A percentile compares a stretch with the other conserved stretches of the same genome.
These are phyloP conservation scores for Pseudomugil tenellus DNA, from an alignment of 2,797 vertebrate species.

Conservation along the genomic window DNA sequence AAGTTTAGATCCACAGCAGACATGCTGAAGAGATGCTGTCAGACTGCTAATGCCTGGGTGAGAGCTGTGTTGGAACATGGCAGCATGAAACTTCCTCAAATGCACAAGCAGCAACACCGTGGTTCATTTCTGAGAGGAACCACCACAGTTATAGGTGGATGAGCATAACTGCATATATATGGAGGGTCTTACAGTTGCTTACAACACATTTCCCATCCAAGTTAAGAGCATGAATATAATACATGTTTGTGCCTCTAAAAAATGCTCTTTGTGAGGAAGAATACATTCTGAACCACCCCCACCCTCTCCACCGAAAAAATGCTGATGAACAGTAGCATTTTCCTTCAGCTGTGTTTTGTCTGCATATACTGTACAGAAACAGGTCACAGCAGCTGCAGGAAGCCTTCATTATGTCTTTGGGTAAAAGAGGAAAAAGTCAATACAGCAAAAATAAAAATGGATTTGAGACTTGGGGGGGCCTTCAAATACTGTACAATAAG, in stretches of 20 bases:
- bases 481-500: constrained; percentile 73
- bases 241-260: constrained; percentile 38
- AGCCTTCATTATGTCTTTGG: constrained; percentile 81
- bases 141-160: constrained; percentile 55
- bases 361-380: constrained; percentile 72
- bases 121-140: constrained; percentile 73
- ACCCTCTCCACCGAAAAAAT: constrained; percentile 15
- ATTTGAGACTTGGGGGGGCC: constrained; percentile 79
- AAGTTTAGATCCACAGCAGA: constrained; percentile 90
- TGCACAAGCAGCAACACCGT: constrained; percentile 70
- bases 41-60: constrained; percentile 87
- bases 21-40: constrained; percentile 79
- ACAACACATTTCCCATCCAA: constrained; percentile 56
- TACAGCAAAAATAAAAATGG: constrained; percentile 84
- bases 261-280: constrained; percentile 57
- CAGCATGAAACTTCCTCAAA: constrained; percentile 70
- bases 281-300: constrained; percentile 20
- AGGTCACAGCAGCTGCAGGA: constrained; percentile 77
- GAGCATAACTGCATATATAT: constrained; percentile 51
- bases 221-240: constrained; percentile 50
- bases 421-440: constrained; percentile 77
- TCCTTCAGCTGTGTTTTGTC: constrained; percentile 68
- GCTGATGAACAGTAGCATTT: constrained; percentile 63
- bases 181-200: constrained; percentile 45
- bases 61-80: constrained; percentile 72